phyloP scores from a whole-genome alignment of 2,113 vertebrate species.

The Menura novaehollandiae region DNA sequence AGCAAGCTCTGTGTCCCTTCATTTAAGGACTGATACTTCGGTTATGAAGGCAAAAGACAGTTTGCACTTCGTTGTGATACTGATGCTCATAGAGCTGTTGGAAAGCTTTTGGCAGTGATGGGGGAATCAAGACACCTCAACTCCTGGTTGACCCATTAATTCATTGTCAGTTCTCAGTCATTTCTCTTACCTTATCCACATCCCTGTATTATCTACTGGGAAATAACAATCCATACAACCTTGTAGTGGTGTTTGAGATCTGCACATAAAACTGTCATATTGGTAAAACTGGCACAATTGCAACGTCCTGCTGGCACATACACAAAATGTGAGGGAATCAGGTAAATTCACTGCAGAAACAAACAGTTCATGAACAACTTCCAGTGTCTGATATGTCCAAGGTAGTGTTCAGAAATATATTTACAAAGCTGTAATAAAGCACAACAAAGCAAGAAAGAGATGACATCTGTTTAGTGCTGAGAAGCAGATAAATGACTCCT shows the following conservation, averaged over 20 bases:
- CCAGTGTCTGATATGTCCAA: neutral
- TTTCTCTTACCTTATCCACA: neutral
- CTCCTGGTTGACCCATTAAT: neutral
- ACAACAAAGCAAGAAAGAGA: neutral
- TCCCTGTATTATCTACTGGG: neutral
- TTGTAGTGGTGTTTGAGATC: neutral
- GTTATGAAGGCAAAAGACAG: neutral
- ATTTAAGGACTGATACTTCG: neutral
- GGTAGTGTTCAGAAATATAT: neutral
- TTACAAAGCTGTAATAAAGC: neutral
- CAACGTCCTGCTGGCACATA: neutral
- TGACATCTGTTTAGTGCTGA: neutral
- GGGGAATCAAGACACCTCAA: neutral
- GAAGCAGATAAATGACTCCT: neutral
- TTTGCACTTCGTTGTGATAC: neutral
- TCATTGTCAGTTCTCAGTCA: neutral
- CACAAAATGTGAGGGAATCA: neutral
- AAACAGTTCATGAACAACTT: neutral
- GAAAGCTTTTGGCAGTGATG: neutral
- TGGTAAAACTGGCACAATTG: neutral
- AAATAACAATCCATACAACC: neutral
- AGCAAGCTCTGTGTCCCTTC: neutral
- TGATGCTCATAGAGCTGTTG: neutral
- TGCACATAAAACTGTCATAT: neutral
- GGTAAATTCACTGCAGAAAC: neutral